Conservation (phyloP, 2,113 vertebrate species). For the Gnathonemus longibarbis region DNA sequence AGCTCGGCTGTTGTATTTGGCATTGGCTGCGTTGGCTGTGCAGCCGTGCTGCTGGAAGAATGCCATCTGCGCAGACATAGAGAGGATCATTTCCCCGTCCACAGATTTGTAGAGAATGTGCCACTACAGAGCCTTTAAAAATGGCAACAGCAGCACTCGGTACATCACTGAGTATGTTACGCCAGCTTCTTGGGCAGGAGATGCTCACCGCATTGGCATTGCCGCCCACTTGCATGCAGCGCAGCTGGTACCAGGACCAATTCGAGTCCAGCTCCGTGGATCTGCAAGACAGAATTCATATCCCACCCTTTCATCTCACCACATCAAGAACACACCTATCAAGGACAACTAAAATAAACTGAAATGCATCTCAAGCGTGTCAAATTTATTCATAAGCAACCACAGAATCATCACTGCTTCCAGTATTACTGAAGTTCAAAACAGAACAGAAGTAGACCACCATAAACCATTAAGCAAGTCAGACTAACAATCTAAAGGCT, state of each 20-base stretch:
- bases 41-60: slow-evolving; percentile 89
- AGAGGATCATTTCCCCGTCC: neutral
- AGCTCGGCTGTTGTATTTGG: slow-evolving; percentile 84
- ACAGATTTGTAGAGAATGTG: neutral
- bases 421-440: neutral
- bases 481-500: neutral
- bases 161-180: neutral
- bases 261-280: slow-evolving; percentile 94
- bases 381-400: neutral
- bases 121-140: neutral
- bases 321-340: neutral
- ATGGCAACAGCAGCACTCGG: neutral
- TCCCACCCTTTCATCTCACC: neutral
- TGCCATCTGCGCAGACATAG: slow-evolving; percentile 52
- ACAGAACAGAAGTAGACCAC: neutral
- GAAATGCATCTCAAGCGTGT: neutral
- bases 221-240: slow-evolving; percentile 95
- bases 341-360: neutral
- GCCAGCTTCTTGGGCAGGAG: no score
- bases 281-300: slow-evolving; percentile 48
- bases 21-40: slow-evolving; percentile 67
- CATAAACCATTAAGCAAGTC: neutral
- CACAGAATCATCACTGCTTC: neutral
- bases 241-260: slow-evolving; percentile 96
- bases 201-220: slow-evolving; percentile 82